A percentile compares a stretch with the other conserved stretches of the same genome.
These are phyloP conservation scores for Plectrocnemia conspersa DNA, from an alignment of 1,140 invertebrate species.

Conservation along the genomic window DNA sequence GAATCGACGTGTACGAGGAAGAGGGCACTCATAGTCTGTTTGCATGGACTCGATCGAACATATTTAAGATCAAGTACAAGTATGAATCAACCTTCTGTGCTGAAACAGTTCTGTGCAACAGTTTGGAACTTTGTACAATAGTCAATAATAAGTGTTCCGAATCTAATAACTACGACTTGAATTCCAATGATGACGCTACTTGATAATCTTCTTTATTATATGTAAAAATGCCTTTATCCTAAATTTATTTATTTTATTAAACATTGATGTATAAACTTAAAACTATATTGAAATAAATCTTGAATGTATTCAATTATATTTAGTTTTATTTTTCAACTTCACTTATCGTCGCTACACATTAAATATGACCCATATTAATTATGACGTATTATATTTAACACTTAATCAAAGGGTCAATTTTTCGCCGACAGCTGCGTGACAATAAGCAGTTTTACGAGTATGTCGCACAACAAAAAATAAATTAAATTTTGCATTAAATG, in stretches of 20 bases:
- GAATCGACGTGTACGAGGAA: constrained; percentile 26
- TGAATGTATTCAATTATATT: too few relatives aligned
- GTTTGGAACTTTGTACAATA: constrained; percentile 8
- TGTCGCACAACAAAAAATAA: too few relatives aligned
- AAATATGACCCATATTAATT: too few relatives aligned
- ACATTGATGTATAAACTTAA: not conserved
- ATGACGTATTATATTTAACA: too few relatives aligned
- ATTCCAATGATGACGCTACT: constrained; percentile 9
- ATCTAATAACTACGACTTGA: constrained; percentile 3
- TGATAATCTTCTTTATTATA: not conserved
- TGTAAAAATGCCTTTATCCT: not conserved
- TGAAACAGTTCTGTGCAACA: constrained; percentile 13
- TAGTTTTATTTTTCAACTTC: too few relatives aligned
- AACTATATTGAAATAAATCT: too few relatives aligned
- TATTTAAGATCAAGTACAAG: constrained; percentile 23
- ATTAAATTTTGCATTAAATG: too few relatives aligned
- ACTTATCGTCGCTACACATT: too few relatives aligned
- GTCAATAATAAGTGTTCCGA: constrained; percentile 6
- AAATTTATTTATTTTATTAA: not conserved
- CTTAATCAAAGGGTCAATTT: too few relatives aligned
- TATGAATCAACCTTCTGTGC: constrained; percentile 6
- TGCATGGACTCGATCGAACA: constrained; percentile 18
- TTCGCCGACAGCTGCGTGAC: too few relatives aligned
- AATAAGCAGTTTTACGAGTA: too few relatives aligned
- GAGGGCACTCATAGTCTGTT: constrained; percentile 19